Evolutionary conservation across 2,797 vertebrate genomes (phyloP), one percentile per base, ranked within the genome.

Genomic region (Trematomus bernacchii): DNA sequence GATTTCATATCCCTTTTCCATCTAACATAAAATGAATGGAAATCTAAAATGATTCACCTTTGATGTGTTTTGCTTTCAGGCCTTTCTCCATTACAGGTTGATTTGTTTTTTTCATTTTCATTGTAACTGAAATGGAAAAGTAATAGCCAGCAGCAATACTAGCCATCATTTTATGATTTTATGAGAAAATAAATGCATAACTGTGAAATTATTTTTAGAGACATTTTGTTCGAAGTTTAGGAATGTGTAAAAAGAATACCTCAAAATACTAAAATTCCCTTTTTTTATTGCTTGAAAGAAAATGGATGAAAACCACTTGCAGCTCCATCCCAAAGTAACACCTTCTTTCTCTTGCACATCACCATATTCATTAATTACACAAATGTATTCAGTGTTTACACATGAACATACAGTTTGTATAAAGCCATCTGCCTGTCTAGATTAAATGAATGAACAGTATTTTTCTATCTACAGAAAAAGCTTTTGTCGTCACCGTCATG

Each of bases 101-200:
- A 40, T 73, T 74, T 61, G 30, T 72, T 79, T 79, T 57, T 48
- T 73, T 73, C 40, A 50, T 47, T 42, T 84, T 68, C 73, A 76
- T 43, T 79, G 72, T 43, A 21, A 33, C 16, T 51, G 16, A 71
- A 82, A 79, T 68, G 15, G 62, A 46, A 79, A 77, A 11, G 59
- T 52, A 55, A 81, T 33, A 70, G 44, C 53, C 18, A n/a, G 27
- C 2, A 30, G 77, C 59, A 14, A 40, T 47, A 9, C n/a, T 44
- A 19, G 33, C 47, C 37, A 11, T 46, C 5, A 23, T 62, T 68
- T 62, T 37, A 52, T 37, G 14, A 60, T 50, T 59, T 27, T 47
- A 37, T 23, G 3, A 51, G 57, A 71, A 11, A 27, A 46, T 14
- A 61, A 42, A 64, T 21, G 18, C 30, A 62, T 44, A 78, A 57